Evolutionary conservation across 1,140 invertebrate species (phyloP).

Genomic region (Drosophila oshimai): DNA sequence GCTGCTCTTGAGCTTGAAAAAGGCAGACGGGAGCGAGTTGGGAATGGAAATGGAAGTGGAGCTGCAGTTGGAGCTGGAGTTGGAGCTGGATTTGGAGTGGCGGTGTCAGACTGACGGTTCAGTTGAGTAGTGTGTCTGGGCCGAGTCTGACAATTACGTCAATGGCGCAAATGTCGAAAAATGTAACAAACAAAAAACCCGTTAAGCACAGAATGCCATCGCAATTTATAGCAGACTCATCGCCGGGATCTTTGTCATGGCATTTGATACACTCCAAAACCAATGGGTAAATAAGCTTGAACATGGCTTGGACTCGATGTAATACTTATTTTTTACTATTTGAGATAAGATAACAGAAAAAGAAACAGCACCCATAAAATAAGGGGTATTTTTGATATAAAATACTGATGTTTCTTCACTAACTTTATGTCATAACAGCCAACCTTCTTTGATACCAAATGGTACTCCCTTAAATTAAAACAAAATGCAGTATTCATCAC

Average conservation of each 20-base stretch:
- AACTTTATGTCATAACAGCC: no score
- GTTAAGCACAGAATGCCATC: slow-evolving; percentile 58
- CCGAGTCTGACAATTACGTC: slow-evolving; percentile 72
- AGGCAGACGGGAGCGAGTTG: slow-evolving; percentile 21
- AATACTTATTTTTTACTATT: not conserved
- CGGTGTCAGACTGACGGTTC: slow-evolving; percentile 23
- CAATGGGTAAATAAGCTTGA: not conserved
- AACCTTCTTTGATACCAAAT: no score
- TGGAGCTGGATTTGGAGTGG: slow-evolving; percentile 12
- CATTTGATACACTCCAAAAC: slow-evolving; percentile 25
- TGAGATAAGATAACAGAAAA: not conserved
- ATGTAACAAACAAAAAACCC: slow-evolving; percentile 74
- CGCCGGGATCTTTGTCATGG: slow-evolving; percentile 26
- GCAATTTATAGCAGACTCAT: slow-evolving; percentile 64
- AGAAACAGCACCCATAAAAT: no score
- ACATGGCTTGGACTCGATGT: not conserved
- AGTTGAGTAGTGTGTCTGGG: slow-evolving; percentile 55
- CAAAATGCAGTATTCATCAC: no score
- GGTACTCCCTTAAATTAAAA: no score
- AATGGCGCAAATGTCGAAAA: slow-evolving; percentile 63
- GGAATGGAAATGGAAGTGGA: slow-evolving; percentile 13
- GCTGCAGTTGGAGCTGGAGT: not conserved
- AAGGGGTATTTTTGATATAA: no score
- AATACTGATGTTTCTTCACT: no score
- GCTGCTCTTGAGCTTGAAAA: slow-evolving; percentile 76